These are phyloP conservation scores for Procapra przewalskii DNA, from an alignment of 2,113 vertebrate species.

Conservation along the genomic window DNA sequence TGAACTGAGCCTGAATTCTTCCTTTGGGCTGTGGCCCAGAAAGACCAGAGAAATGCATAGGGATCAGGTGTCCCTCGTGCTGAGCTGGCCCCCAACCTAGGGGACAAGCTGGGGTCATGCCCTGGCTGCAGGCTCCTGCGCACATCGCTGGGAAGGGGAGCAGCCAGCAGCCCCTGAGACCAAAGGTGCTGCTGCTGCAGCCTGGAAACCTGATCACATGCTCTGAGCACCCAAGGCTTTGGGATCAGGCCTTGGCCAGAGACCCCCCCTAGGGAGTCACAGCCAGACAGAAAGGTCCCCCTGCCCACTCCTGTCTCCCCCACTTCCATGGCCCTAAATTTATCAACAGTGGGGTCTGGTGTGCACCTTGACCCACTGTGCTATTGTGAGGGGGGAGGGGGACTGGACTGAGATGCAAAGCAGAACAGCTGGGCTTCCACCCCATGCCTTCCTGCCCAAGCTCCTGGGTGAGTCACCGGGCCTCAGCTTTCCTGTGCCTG, in stretches of 20 bases:
- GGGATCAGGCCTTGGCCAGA: neutral
- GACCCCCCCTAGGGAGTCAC: neutral
- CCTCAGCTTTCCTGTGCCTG: neutral
- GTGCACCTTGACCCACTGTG: neutral
- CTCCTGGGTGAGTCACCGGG: neutral
- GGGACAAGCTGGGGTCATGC: neutral
- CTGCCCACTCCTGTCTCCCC: neutral
- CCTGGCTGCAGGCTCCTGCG: neutral
- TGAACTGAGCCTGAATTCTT: neutral
- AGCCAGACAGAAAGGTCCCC: neutral
- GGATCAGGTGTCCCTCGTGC: neutral
- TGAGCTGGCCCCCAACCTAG: neutral
- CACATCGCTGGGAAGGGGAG: neutral
- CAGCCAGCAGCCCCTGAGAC: neutral
- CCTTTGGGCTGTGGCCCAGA: neutral
- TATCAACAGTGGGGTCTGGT: neutral
- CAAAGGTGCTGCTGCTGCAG: neutral
- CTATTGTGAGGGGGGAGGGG: rapidly evolving
- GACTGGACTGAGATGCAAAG: rapidly evolving
- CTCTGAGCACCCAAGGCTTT: neutral
- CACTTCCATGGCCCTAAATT: neutral
- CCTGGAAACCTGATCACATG: neutral
- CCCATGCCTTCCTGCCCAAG: neutral
- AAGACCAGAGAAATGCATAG: neutral
- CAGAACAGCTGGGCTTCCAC: neutral